phyloP scores from a whole-genome alignment of 2,113 vertebrate genomes.

The Paralichthys olivaceus region DNA sequence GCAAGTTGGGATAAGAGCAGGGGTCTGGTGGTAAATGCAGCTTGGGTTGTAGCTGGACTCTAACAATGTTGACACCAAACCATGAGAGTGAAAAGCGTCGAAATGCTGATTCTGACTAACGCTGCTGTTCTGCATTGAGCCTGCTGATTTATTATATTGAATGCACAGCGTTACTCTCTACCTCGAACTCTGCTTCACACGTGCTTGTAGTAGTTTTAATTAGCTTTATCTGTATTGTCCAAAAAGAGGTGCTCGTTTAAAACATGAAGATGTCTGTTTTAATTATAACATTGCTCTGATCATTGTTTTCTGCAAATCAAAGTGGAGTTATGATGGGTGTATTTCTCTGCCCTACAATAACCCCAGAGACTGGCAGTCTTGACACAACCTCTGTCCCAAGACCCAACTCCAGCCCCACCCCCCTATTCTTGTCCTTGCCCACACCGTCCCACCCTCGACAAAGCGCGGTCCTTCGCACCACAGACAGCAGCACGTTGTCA shows the following conservation, averaged over 20 bases:
- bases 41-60: slow-evolving; percentile 23
- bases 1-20: slow-evolving; percentile 40
- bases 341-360: slow-evolving; percentile 21
- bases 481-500: slow-evolving; percentile 73
- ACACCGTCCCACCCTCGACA: slow-evolving; percentile 57
- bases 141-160: slow-evolving; percentile 49
- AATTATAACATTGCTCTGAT: neutral
- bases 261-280: neutral
- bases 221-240: neutral
- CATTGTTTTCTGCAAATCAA: neutral
- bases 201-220: slow-evolving; percentile 17
- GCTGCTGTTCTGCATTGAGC: slow-evolving; percentile 35
- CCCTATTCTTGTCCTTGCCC: slow-evolving; percentile 39
- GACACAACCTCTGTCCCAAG: slow-evolving; percentile 58
- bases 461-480: slow-evolving; percentile 53
- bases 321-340: neutral
- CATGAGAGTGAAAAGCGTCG: slow-evolving; percentile 17
- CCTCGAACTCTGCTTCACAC: slow-evolving; percentile 15
- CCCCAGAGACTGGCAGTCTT: slow-evolving; percentile 62
- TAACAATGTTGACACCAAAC: slow-evolving; percentile 52
- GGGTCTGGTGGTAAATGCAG: slow-evolving; percentile 43
- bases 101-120: slow-evolving; percentile 20
- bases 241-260: neutral
- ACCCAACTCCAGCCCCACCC: slow-evolving; percentile 6
- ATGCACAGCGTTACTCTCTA: slow-evolving; percentile 17